Evolutionary conservation across 1,140 invertebrate species (phyloP), one percentile per base, ranked within the genome.

Genomic region (Antheraea mylitta): DNA sequence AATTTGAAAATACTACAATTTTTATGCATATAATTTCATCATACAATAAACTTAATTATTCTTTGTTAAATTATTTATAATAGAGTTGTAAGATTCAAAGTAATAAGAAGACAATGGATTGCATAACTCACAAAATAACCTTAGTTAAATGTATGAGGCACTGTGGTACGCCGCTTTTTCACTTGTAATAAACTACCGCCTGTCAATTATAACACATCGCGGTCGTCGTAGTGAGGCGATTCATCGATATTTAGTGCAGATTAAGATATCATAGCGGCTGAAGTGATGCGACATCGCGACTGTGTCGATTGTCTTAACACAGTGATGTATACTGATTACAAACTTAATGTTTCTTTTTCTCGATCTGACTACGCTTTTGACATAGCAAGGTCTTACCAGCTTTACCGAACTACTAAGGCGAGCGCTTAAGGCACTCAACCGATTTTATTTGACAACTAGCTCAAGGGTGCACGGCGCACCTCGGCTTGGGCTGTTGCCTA

Each of bases 221-320:
- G n/a, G n/a, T n/a, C n/a, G n/a, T n/a, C 45, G 66, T 68, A 63
- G 73, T 70, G 70, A 45, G 67, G 67, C 63, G 71, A 68, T 69
- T 66, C 69, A 71, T 82, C 72, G 75, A 77, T 75, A 73, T 64
- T 74, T 45, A 18, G 58, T 18, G 63, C 69, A 62, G 60, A 62
- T 62, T 62, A 62, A 62, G 60, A 62, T 36, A 30, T 48, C 13
- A 48, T 11, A 48, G 13, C 60, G 6, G 36, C 60, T 37, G 7
- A 18, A 10, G 60, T n/a, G n/a, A n/a, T n/a, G 22, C 60, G 60
- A 22, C 22, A 13, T 22, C 7, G 45, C n/a, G n/a, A 13, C 60
- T 3, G 7, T 11, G 13, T 11, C 45, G 45, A 10, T 62, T 62
- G 60, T 62, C 7, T 48, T 11, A 11, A 48, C 3, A 48, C 13